Base-by-base conservation (phyloP, 2,888 invertebrate species). In the Stenurella melanura region DNA sequence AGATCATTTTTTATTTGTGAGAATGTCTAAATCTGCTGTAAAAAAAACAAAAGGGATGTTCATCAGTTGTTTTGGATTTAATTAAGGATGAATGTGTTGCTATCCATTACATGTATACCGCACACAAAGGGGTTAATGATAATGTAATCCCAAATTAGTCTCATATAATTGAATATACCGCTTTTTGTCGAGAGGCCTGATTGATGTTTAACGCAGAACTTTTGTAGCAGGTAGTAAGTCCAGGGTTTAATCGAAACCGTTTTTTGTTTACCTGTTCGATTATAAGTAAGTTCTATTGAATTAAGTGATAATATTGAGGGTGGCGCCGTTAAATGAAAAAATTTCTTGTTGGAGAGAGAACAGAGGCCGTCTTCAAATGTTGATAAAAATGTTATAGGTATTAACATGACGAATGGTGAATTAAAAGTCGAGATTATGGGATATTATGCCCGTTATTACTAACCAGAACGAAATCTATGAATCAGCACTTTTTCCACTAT, bases 21-120 rank as follows among this genome's bases (percentile, higher is more conserved):
- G 21, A 57, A 57, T 70, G 19, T 38, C 34, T 12, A 21, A 17
- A 21, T 18, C 18, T 42, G 64, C 19, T 54, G 9, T 17, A 12
- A 69, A 77, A 80, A 78, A 82, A 81, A 83, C 57, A 57, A 50
- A 82, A 81, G 77, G 80, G 76, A 50, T 70, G 73, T 63, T 75
- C 78, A 70, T 73, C 81, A 77, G 77, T 81, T 78, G 78, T 81
- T 83, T 80, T 80, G 73, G 77, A 73, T 78, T 83, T 80, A 58
- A 82, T 82, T 83, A 81, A 74, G 79, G 77, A 75, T 75, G 76
- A 79, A 61, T 18, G 81, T 77, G 78, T 58, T 75, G 78, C 76
- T 76, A 83, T 83, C 79, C 81, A 80, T 82, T 82, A 83, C 77
- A 77, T 78, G 79, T 78, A 57, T 63, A 63, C 71, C 58, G 18